Base-by-base conservation (phyloP, 2,113 vertebrate species). In the Hypomesus transpacificus region DNA sequence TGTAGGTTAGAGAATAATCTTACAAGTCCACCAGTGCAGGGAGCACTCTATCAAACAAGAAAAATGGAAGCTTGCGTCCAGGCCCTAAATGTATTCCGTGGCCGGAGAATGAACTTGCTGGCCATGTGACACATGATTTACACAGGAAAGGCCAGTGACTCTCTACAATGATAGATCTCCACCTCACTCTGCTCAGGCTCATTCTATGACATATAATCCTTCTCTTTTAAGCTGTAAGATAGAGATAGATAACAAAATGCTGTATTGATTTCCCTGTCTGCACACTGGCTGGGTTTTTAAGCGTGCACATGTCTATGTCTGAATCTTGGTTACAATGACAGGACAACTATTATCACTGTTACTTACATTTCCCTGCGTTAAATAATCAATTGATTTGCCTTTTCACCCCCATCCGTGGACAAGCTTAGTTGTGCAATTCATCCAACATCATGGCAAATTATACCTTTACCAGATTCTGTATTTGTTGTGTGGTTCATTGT, bases 51-150 rank as follows among this genome's bases (percentile, higher is more conserved):
- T 92, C 89, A 90, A 81, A 85, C 17, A 79, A 87, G 83, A 91
- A 83, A 87, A 88, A 90, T 87, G 84, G 78, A 80, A 59, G 80
- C 61, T 77, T 34, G 66, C 74, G 86, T 91, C 87, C 86, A 77
- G 85, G 89, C 82, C 85, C 82, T 87, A 80, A 91, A 90, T 87
- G 87, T 90, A 89, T 90, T 91, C 89, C 28, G 78, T 93, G 92
- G 91, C 92, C 91, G 89, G 86, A 86, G 90, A 91, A 89, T 93
- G 92, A 93, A 93, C 92, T 88, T 82, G 79, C 90, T 66, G 88
- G 80, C 86, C 89, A 90, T 89, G 91, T 93, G 91, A 93, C 87
- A 84, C 79, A 85, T 93, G 91, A 92, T 92, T 93, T 92, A 92
- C 90, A 89, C 85, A 86, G 88, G 88, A 91, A 87, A 89, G 89